Evolutionary conservation across 2,113 vertebrate genomes (phyloP).

Genomic region (Cavia aperea): DNA sequence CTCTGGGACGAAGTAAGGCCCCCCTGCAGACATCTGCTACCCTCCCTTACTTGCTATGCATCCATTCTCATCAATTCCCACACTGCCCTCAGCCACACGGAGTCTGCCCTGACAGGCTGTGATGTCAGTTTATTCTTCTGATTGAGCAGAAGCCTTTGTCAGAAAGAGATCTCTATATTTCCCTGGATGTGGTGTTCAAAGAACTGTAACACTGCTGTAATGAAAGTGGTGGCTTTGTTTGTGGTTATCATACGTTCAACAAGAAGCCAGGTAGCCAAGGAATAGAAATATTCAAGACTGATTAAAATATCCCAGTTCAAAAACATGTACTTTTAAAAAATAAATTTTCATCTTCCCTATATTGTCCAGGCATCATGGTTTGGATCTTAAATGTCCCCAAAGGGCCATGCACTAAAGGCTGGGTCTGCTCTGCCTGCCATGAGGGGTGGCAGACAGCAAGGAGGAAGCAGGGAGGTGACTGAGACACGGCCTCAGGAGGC

Average conservation of each 20-base stretch:
- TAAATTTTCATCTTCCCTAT: neutral
- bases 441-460: too few relatives aligned
- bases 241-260: neutral
- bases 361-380: neutral
- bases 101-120: neutral
- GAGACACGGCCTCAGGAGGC: neutral
- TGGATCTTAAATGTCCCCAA: neutral
- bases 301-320: neutral
- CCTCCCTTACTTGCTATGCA: too few relatives aligned
- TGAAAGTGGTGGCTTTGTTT: neutral
- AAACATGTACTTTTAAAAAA: neutral
- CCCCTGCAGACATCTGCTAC: too few relatives aligned
- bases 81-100: too few relatives aligned
- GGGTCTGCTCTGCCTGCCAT: neutral
- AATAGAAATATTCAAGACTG: slow-evolving; percentile 7
- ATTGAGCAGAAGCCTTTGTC: slow-evolving; percentile 19
- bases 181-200: neutral
- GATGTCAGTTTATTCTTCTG: slow-evolving; percentile 54
- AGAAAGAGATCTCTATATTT: slow-evolving; percentile 22
- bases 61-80: too few relatives aligned
- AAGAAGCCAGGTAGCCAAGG: neutral
- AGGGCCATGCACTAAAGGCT: neutral
- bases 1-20: neutral
- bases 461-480: neutral
- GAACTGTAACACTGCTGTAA: neutral